Percentiles rank a stretch among this genome's conserved stretches.
These are phyloP conservation scores for Eugnorisma glareosa DNA, from an alignment of 2,888 invertebrate species.

Conservation along the genomic window DNA sequence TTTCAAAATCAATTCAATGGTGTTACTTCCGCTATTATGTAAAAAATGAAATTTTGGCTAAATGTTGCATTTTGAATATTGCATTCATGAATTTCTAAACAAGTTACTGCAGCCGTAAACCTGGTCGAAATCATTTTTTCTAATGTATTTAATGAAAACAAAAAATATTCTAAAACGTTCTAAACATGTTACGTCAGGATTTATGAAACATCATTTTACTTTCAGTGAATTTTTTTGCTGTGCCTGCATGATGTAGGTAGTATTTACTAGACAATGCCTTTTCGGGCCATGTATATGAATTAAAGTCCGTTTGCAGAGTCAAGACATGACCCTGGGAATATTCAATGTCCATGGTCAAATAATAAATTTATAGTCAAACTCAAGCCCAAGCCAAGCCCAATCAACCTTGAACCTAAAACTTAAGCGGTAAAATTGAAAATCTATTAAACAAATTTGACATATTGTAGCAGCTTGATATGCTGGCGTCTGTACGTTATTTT, in stretches of 20 bases:
- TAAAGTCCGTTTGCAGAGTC: background rate
- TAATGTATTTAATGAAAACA: background rate
- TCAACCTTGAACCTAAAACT: no score
- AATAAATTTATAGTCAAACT: background rate
- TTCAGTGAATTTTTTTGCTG: background rate
- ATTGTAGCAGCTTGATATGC: no score
- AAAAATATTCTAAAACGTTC: background rate
- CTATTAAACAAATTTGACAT: no score
- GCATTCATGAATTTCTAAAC: conserved; percentile 4
- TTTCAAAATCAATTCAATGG: conserved; percentile 19
- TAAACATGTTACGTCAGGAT: conserved; percentile 1
- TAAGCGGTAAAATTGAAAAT: no score
- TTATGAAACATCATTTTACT: conserved; percentile 9
- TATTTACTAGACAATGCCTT: conserved; percentile 1
- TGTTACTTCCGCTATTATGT: conserved; percentile 42
- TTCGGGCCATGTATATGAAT: conserved; percentile 20
- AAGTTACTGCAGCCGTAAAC: background rate
- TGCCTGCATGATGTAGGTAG: background rate
- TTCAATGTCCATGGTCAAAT: background rate
- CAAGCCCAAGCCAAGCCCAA: no score
- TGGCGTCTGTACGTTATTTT: background rate
- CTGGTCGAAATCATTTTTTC: background rate
- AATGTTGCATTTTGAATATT: conserved; percentile 8
- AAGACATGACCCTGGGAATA: background rate
- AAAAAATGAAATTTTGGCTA: conserved; percentile 4